These are phyloP conservation scores for Gymnorhina tibicen DNA, from an alignment of 2,113 vertebrate genomes.

Conservation along the genomic window DNA sequence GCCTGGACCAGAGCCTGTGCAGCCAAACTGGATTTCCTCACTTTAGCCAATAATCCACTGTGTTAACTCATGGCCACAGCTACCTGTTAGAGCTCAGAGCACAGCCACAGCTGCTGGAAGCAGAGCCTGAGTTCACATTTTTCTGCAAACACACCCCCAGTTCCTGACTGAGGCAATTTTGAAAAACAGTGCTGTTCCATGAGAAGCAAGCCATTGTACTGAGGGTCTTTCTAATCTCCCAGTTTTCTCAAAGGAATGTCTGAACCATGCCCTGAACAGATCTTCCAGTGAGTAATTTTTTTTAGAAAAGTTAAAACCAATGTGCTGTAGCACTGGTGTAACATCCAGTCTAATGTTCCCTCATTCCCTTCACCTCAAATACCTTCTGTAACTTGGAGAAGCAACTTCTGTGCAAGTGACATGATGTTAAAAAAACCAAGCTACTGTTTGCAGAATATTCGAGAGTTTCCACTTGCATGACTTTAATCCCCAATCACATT, in stretches of 20 bases:
- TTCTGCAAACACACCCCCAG: background rate
- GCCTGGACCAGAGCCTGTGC: background rate
- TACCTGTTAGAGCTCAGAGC: background rate
- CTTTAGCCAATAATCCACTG: background rate
- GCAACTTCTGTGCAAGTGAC: background rate
- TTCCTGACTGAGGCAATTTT: background rate
- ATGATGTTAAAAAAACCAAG: background rate
- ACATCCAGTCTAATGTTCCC: background rate
- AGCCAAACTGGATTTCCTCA: background rate
- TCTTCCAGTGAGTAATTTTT: background rate
- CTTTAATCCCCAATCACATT: background rate
- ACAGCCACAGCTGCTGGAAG: background rate
- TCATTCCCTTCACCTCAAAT: background rate
- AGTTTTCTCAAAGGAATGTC: background rate
- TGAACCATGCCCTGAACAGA: background rate
- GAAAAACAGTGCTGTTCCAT: background rate
- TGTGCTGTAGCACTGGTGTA: background rate
- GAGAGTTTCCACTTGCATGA: background rate
- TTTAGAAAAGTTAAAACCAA: background rate
- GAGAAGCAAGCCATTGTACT: background rate
- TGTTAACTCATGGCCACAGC: background rate
- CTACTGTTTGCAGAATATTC: background rate
- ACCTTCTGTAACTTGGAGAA: background rate
- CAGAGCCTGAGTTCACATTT: background rate
- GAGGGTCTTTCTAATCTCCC: background rate